phyloP scores from a whole-genome alignment of 2,888 invertebrate species.

The Fissipunctia ypsillon region DNA sequence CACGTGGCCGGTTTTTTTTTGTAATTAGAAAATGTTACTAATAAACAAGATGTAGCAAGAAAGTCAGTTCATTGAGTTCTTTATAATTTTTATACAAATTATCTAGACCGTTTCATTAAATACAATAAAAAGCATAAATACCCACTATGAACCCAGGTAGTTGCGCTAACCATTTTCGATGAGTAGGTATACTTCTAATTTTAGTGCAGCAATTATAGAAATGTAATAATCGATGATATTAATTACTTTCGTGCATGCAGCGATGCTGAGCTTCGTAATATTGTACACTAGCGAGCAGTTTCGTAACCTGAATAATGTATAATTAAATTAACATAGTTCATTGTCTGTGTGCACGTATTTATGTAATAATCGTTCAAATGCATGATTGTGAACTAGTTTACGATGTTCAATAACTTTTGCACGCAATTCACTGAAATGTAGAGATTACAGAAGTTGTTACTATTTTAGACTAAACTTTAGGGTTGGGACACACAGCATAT shows the following conservation, averaged over 20 bases:
- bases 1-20: not conserved
- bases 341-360: conserved; percentile 25
- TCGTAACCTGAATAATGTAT: conserved; percentile 30
- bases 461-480: not conserved
- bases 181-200: not conserved
- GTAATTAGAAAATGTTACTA: not conserved
- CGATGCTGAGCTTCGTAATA: conserved; percentile 33
- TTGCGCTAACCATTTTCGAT: not conserved
- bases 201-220: conserved; percentile 8
- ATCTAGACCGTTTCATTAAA: not conserved
- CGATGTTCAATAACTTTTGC: conserved; percentile 24
- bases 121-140: not conserved
- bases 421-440: conserved; percentile 22
- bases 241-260: conserved; percentile 37
- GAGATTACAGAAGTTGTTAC: conserved; percentile 9
- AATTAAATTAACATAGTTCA: conserved; percentile 39
- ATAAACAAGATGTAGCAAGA: not conserved
- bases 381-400: conserved; percentile 26
- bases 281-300: conserved; percentile 22
- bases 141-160: too few species aligned
- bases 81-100: not conserved
- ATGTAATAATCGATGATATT: conserved; percentile 31
- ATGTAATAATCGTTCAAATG: conserved; percentile 31
- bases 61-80: not conserved
- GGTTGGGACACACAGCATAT: not conserved